Conservation (phyloP, 2,113 vertebrate species). For the Hippocampus zosterae region DNA sequence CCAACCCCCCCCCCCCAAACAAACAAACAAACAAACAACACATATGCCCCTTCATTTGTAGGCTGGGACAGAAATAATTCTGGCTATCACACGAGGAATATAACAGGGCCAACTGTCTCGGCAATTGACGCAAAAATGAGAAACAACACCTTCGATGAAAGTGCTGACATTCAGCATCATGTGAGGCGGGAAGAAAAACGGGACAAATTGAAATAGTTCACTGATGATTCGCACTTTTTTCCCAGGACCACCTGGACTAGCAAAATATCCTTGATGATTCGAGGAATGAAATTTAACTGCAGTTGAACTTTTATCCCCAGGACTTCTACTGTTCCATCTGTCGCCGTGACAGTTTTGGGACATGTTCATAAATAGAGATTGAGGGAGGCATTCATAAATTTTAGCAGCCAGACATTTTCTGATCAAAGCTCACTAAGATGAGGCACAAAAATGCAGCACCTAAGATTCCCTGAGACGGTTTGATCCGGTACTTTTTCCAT, state of each 20-base stretch:
- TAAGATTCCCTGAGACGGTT: constrained; percentile 24
- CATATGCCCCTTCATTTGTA: not conserved
- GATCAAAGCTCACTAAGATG: constrained; percentile 51
- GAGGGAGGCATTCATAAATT: constrained; percentile 40
- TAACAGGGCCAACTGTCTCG: not conserved
- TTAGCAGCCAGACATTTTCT: constrained; percentile 40
- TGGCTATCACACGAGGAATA: not conserved
- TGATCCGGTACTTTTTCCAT: constrained; percentile 37
- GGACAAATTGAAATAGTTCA: constrained; percentile 6
- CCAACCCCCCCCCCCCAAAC: not conserved
- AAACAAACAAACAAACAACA: not conserved
- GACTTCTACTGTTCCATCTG: constrained; percentile 39
- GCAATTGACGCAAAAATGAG: constrained; percentile 25
- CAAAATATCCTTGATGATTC: constrained; percentile 11
- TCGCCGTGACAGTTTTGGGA: constrained; percentile 52
- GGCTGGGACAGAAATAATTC: not conserved
- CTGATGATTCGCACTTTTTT: not conserved
- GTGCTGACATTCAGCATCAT: not conserved
- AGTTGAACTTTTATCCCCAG: constrained; percentile 16
- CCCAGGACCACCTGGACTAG: not conserved
- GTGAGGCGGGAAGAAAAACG: not conserved
- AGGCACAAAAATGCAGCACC: constrained; percentile 9
- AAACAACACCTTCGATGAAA: constrained; percentile 15
- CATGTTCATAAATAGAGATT: constrained; percentile 52
- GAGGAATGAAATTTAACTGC: constrained; percentile 17